Evolutionary conservation across 2,797 vertebrate genomes (phyloP), one percentile per base, ranked within the genome.

Genomic region (Threskiornis aethiopicus): DNA sequence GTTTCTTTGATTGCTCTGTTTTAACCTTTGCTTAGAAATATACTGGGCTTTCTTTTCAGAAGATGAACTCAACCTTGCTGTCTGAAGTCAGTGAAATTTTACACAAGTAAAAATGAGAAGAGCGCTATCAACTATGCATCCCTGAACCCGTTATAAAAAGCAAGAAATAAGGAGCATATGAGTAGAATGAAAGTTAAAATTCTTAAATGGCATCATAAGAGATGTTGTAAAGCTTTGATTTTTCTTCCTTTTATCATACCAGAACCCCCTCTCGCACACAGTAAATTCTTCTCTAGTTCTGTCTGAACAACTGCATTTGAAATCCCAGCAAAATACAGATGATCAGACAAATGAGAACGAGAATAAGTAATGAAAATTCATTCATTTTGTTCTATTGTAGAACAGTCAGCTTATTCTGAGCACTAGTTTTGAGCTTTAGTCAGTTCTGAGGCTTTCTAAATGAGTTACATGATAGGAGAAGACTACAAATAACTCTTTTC

Each of bases 391-490:
- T 41, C 21, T 16, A 10, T 10, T 49, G 19, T 31, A 59, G 42
- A 69, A 37, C 37, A 84, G 39, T 11, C 49, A 71, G 28, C n/a
- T 54, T 31, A 39, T 73, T 71, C 31, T 47, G 52, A 81, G 69
- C 22, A 3, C 88, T 58, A 0, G 4, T 66, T 67, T n/a, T 26
- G 70, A 69, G 73, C 78, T 94, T 80, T 8, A 21, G 49, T 69
- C 62, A 64, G 42, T 51, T 65, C 67, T 85, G 57, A 55, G 72
- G 47, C 42, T 83, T 75, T 83, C 64, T 71, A 37, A 51, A 22
- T 0, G 1, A 42, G n/a, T 46, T 58, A 3, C 1, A 0, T n/a
- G 26, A 11, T 15, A 51, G 1, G 14, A 65, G 49, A 42, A 35
- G 35, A 51, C 8, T 47, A 62, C 2, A 24, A 62, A 39, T 33